Conservation (phyloP, 2,113 vertebrate genomes). For the Hucho hucho region DNA sequence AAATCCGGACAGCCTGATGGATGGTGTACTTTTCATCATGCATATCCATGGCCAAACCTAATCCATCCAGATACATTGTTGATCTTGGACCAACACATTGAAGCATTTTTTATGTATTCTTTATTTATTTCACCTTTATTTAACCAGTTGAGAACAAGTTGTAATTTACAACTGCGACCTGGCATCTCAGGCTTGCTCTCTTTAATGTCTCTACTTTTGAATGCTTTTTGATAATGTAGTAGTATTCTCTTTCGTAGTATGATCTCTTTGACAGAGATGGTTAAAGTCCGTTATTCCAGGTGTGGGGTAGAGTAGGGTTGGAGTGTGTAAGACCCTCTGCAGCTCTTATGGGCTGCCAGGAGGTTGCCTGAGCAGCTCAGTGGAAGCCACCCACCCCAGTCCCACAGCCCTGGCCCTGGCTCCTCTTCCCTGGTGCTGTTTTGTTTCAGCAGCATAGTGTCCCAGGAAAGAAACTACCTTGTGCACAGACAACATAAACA, state of each 20-base stretch:
- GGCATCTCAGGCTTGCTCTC: neutral
- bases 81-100: neutral
- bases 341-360: neutral
- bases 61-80: neutral
- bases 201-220: neutral
- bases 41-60: constrained; percentile 8
- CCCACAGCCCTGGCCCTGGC: neutral
- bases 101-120: no score
- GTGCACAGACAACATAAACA: neutral
- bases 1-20: constrained; percentile 12
- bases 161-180: no score
- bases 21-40: neutral
- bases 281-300: neutral
- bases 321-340: neutral
- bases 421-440: constrained; percentile 7
- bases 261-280: neutral
- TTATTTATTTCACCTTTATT: no score
- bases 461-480: neutral
- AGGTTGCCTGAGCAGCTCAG: neutral
- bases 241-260: neutral
- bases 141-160: no score
- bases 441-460: constrained; percentile 1
- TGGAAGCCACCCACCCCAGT: neutral
- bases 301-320: neutral
- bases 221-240: neutral